These are phyloP conservation scores for Tachycineta bicolor DNA, from an alignment of 2,113 vertebrate genomes.

Conservation along the genomic window DNA sequence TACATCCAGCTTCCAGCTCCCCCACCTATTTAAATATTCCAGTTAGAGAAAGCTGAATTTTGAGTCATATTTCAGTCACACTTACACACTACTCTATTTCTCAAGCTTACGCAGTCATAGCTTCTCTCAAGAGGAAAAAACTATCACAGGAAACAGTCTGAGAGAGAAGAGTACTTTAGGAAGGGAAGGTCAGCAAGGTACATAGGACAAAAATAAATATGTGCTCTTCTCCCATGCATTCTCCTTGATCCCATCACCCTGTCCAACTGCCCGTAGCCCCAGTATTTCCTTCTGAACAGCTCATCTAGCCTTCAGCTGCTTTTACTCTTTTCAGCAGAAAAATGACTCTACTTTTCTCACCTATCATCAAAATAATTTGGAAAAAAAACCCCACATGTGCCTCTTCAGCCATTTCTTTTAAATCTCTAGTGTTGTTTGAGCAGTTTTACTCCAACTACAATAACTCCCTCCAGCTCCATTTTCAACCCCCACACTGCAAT, in stretches of 20 bases:
- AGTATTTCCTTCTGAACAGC: neutral
- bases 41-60: neutral
- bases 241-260: neutral
- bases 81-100: neutral
- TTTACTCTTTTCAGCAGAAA: neutral
- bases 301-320: neutral
- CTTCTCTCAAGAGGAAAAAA: neutral
- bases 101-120: neutral
- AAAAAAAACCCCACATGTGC: rapidly evolving
- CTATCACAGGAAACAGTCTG: neutral
- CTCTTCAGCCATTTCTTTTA: neutral
- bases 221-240: neutral
- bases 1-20: neutral
- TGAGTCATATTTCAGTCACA: neutral
- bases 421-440: neutral
- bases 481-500: neutral
- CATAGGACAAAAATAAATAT: neutral
- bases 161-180: neutral
- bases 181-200: neutral
- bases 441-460: neutral
- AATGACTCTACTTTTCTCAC: neutral
- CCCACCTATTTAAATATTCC: neutral
- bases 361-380: neutral
- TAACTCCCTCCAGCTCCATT: neutral
- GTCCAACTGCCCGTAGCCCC: rapidly evolving